These are phyloP conservation scores for Hypomecis atomaria DNA, from an alignment of 2,888 invertebrate genomes.

Conservation along the genomic window DNA sequence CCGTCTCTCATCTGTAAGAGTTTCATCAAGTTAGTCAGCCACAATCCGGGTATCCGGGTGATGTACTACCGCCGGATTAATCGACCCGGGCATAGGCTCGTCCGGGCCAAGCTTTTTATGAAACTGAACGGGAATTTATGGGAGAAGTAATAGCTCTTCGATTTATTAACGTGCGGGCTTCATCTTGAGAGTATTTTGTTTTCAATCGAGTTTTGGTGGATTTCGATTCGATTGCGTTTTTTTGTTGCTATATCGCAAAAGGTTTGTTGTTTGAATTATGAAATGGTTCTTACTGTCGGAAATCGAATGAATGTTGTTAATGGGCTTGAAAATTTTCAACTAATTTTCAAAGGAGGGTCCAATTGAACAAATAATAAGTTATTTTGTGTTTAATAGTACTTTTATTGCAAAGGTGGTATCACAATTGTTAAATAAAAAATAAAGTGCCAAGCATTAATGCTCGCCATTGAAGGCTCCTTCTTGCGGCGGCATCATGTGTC, in stretches of 20 bases:
- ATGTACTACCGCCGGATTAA: constrained; percentile 25
- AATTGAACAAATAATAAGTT: too few species aligned
- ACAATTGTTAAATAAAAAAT: too few species aligned
- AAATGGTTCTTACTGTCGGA: too few species aligned
- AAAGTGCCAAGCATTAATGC: too few species aligned
- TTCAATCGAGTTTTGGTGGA: not conserved
- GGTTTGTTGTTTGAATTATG: too few species aligned
- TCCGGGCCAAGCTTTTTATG: constrained; percentile 26
- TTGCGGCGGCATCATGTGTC: too few species aligned
- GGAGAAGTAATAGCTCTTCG: constrained; percentile 19
- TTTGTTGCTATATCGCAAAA: not conserved
- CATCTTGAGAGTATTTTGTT: not conserved
- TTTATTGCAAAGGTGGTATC: too few species aligned
- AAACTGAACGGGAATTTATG: constrained; percentile 33
- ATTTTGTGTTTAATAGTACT: too few species aligned
- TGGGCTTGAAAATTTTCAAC: too few species aligned
- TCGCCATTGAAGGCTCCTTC: too few species aligned
- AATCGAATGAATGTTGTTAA: too few species aligned
- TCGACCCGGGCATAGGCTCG: constrained; percentile 11
- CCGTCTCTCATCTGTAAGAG: not conserved
- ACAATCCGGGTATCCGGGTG: constrained; percentile 17
- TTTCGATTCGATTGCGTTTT: not conserved
- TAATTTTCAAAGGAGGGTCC: too few species aligned
- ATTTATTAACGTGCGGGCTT: constrained; percentile 20
- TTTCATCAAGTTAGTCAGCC: constrained; percentile 10